Evolutionary conservation across 2,888 invertebrate species (phyloP), one percentile per base, ranked within the genome.

Genomic region (Diaphora mendica): DNA sequence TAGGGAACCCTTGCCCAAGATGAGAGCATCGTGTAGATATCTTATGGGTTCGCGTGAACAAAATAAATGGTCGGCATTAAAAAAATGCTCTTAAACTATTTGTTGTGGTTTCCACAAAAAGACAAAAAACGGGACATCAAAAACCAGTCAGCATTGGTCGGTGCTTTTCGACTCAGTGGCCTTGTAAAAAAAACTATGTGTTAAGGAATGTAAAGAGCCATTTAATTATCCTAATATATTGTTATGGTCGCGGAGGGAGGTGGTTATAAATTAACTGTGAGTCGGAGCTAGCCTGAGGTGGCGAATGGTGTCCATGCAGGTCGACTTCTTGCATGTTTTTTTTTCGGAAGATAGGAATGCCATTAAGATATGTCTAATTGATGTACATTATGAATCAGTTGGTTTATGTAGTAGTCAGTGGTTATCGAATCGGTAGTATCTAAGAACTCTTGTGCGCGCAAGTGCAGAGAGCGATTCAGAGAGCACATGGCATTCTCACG

Each of bases 221-320:
- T 95, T 95, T 95, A 95, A 95, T 95, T 95, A 95, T 94, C 94
- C 91, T 95, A 94, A 95, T 95, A 95, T 95, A 95, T 95, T 95
- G 95, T 95, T 94, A 94, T 94, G 92, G 94, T 92, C 93, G 88
- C 91, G 86, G 90, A 91, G 93, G 94, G 94, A 92, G 93, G 93
- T 89, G 91, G 93, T 91, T 91, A 93, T 95, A 95, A 94, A 94
- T 95, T 94, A 93, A 90, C 89, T 86, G 89, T 86, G 88, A 85
- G 89, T 85, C 86, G 86, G 84, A 85, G 85, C 87, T 86, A 85
- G 87, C 85, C 83, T 84, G 87, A 92, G 91, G 91, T 93, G 92
- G 92, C 91, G 91, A 92, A 92, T 91, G 91, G 87, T 86, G 85
- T 77, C 82, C 79, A 82, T 78, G 74, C 79, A 82, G 76, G 74